Evolutionary conservation across 2,797 vertebrate species (phyloP), one percentile per base, ranked within the genome.

Genomic region (Arctocebus calabarensis): DNA sequence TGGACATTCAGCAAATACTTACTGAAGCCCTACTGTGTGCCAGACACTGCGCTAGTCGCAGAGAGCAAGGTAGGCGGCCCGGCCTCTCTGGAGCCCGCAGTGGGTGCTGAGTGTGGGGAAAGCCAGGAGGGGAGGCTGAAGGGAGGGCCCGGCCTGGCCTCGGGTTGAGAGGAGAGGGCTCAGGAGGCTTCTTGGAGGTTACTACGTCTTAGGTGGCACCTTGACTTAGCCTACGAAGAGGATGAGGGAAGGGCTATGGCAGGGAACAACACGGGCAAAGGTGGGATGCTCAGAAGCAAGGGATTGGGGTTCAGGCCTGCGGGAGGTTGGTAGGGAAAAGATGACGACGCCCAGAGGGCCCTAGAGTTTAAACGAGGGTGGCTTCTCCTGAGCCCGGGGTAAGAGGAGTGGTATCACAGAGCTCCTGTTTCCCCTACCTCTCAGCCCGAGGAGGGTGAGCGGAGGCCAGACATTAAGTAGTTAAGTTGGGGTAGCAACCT

Each of bases 21-120:
- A 0, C 1, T 2, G 59, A 37, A 48, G 29, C 2, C 12, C 37
- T 70, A 7, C 43, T 20, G 2, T 14, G 40, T 57, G 37, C 45
- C 68, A n/a, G 79, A 59, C 4, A 0, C 61, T 37, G n/a, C 9
- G 29, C 61, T 19, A 0, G 43, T 78, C 52, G 20, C 43, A 7
- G 61, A 55, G 37, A 19, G 20, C 64, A 6, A 9, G 43, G 40
- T 40, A 40, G 40, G 40, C 40, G 40, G 40, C 40, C 0, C 23
- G 14, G 10, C 73, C 14, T 0, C 1, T 3, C 7, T 2, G 7
- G 70, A 20, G 34, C 1, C 14, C 73, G 32, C 12, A 1, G 4
- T 0, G 2, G 52, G 9, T 7, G 12, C 17, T 0, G 23, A 22
- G 37, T 0, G 5, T 0, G 1, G 74, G 27, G 12, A 37, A 16